Evolutionary conservation across 2,888 invertebrate species (phyloP).

Genomic region (Phorcus lineatus): DNA sequence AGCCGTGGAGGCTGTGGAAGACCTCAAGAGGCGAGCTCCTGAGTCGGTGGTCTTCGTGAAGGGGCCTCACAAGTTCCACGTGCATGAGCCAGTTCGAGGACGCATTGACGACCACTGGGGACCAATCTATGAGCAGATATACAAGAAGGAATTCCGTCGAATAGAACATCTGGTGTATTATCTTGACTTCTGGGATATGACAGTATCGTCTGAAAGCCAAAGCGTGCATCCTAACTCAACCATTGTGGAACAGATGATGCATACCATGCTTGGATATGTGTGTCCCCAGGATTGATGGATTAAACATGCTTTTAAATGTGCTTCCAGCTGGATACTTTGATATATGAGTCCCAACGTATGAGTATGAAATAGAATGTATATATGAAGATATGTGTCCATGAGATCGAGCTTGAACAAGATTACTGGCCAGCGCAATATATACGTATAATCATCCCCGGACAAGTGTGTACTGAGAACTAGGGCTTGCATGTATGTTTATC

Average conservation of each 20-base stretch:
- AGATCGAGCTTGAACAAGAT: too few species aligned
- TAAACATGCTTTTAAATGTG: too few species aligned
- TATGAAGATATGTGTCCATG: too few species aligned
- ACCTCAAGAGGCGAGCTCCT: background rate
- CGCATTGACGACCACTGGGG: constrained; percentile 9
- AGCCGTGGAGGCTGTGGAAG: background rate
- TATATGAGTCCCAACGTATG: too few species aligned
- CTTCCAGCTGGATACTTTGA: too few species aligned
- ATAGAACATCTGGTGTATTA: background rate
- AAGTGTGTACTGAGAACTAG: too few species aligned
- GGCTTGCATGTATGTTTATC: too few species aligned
- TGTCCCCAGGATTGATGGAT: background rate
- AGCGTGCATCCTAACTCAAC: constrained; percentile 6
- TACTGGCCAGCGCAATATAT: too few species aligned
- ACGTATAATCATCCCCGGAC: too few species aligned
- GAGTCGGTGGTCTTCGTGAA: background rate
- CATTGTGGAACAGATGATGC: background rate
- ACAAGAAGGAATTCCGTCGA: background rate
- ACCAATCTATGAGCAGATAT: background rate
- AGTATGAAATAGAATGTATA: too few species aligned
- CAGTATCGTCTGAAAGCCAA: background rate
- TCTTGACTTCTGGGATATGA: constrained; percentile 11
- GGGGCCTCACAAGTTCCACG: background rate
- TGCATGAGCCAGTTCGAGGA: background rate
- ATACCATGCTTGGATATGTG: background rate